A percentile compares a stretch with the other conserved stretches of the same genome.
These are phyloP conservation scores for Ifrita kowaldi DNA, from an alignment of 2,113 vertebrate species.

Conservation along the genomic window DNA sequence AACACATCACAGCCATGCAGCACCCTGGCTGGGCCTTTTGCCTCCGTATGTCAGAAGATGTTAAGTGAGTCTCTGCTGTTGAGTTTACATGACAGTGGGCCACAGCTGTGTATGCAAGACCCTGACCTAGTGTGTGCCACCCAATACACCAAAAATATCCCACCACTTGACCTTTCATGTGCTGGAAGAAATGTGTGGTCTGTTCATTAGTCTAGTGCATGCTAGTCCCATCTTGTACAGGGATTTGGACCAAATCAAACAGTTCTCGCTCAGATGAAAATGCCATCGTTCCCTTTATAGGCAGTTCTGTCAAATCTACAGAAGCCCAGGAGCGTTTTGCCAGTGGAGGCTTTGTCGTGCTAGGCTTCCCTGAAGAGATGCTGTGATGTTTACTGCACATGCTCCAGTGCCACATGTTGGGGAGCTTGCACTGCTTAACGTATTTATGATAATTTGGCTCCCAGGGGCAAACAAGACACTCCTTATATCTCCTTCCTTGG, in stretches of 20 bases:
- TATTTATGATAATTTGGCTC: slow-evolving; percentile 52
- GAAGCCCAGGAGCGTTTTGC: not conserved
- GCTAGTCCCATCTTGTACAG: not conserved
- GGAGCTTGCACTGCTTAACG: slow-evolving; percentile 43
- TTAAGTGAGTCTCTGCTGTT: not conserved
- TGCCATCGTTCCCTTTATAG: not conserved
- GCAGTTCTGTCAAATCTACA: not conserved
- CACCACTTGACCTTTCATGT: not conserved
- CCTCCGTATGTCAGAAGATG: not conserved
- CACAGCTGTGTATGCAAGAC: not conserved
- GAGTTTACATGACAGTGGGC: not conserved
- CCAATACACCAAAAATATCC: not conserved
- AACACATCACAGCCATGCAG: not conserved
- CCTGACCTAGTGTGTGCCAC: not conserved
- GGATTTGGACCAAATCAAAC: not conserved
- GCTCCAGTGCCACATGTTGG: slow-evolving; percentile 40
- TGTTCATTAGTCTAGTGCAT: not conserved
- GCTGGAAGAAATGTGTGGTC: not conserved
- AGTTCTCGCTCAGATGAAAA: not conserved
- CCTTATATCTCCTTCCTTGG: slow-evolving; percentile 13
- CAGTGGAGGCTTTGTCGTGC: not conserved
- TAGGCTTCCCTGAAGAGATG: slow-evolving; percentile 6
- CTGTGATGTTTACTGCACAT: slow-evolving; percentile 22
- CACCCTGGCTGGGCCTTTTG: not conserved
- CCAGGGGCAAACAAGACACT: slow-evolving; percentile 2